Evolutionary conservation across 2,888 invertebrate species (phyloP).

Genomic region (Siphlonurus alternatus): DNA sequence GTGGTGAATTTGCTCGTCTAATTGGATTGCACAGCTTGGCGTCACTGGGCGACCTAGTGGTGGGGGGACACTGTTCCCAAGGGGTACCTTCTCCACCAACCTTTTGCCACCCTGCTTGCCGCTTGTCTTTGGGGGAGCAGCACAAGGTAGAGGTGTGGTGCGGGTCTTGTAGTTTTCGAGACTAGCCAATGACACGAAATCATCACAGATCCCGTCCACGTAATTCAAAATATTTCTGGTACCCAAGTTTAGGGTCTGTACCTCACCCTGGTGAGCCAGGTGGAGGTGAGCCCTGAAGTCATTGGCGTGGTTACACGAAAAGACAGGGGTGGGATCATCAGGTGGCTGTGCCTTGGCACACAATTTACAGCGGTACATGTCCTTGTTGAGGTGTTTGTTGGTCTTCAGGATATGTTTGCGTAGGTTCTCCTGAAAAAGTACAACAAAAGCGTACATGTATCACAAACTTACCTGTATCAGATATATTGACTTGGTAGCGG

Average conservation of each 20-base stretch:
- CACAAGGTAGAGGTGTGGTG: too few relatives aligned
- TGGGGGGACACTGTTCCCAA: too few relatives aligned
- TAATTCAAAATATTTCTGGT: slow-evolving; percentile 33
- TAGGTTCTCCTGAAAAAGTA: slow-evolving; percentile 54
- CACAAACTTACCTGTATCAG: too few relatives aligned
- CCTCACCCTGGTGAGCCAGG: slow-evolving; percentile 35
- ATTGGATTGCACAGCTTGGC: too few relatives aligned
- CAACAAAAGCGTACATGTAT: too few relatives aligned
- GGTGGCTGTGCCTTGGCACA: slow-evolving; percentile 34
- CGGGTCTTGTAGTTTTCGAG: not conserved
- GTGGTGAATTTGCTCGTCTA: too few relatives aligned
- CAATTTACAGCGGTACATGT: slow-evolving; percentile 57
- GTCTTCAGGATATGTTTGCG: slow-evolving; percentile 72
- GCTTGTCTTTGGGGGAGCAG: too few relatives aligned
- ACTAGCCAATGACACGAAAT: not conserved
- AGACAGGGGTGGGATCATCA: slow-evolving; percentile 25
- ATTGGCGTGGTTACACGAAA: slow-evolving; percentile 37
- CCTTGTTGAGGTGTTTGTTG: slow-evolving; percentile 57
- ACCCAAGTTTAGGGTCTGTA: slow-evolving; percentile 23
- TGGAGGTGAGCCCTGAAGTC: slow-evolving; percentile 49
- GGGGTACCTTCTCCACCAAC: too few relatives aligned
- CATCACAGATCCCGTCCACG: slow-evolving; percentile 31
- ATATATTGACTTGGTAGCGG: too few relatives aligned
- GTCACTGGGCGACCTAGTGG: too few relatives aligned
- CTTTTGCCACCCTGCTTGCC: too few relatives aligned